Evolutionary conservation across 1,140 invertebrate species (phyloP).

Genomic region (Drosophila guanche): DNA sequence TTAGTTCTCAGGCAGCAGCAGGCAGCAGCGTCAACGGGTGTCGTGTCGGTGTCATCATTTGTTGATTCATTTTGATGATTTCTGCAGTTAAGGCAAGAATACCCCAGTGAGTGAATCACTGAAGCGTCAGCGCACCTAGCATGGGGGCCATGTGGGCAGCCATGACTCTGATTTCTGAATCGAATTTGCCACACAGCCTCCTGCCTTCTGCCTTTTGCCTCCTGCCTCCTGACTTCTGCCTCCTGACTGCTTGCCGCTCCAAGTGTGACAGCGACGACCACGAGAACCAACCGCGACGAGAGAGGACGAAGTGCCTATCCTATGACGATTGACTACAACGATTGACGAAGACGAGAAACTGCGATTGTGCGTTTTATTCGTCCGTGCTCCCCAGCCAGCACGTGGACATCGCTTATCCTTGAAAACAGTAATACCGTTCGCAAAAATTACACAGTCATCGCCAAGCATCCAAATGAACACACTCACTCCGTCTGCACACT

Average conservation of each 20-base stretch:
- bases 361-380: slow-evolving; percentile 13
- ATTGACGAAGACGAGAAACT: slow-evolving; percentile 18
- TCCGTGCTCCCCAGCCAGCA: slow-evolving; percentile 48
- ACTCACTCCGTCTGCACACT: slow-evolving; percentile 20
- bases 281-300: background rate
- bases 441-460: slow-evolving; percentile 42
- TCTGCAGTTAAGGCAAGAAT: background rate
- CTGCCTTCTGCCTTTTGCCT: too few relatives aligned
- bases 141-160: too few relatives aligned
- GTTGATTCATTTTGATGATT: slow-evolving; percentile 16
- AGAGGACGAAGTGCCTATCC: too few relatives aligned
- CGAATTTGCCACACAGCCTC: too few relatives aligned
- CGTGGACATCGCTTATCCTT: slow-evolving; percentile 69
- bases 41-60: slow-evolving; percentile 2
- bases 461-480: slow-evolving; percentile 58
- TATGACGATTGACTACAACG: background rate
- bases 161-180: too few relatives aligned
- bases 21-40: background rate
- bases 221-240: too few relatives aligned
- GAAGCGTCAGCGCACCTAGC: too few relatives aligned
- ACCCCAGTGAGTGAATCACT: too few relatives aligned
- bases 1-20: background rate
- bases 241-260: too few relatives aligned
- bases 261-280: background rate
- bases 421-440: slow-evolving; percentile 67